phyloP scores from a whole-genome alignment of 2,888 invertebrate genomes.

The Amorpha juglandis region DNA sequence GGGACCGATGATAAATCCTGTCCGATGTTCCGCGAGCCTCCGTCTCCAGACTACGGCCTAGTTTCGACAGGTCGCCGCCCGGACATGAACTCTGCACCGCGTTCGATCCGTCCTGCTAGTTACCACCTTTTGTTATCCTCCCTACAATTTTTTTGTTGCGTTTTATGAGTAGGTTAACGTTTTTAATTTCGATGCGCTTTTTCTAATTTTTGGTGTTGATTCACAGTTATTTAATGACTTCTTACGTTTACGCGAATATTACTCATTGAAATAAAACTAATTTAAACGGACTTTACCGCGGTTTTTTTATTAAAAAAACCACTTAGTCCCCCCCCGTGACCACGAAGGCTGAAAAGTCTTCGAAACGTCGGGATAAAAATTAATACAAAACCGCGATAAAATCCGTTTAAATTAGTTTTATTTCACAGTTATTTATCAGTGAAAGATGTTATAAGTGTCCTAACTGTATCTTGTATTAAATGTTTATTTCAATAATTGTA shows the following conservation, averaged over 20 bases:
- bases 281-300: too few relatives aligned
- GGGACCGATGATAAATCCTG: not conserved
- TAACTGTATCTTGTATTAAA: too few relatives aligned
- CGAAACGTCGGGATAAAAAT: too few relatives aligned
- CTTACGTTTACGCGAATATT: too few relatives aligned
- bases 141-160: not conserved
- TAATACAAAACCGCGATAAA: too few relatives aligned
- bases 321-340: too few relatives aligned
- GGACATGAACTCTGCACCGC: constrained; percentile 75
- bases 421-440: too few relatives aligned
- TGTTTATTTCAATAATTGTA: not conserved
- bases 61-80: constrained; percentile 78
- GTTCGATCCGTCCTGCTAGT: constrained; percentile 54
- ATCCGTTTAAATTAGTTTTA: too few relatives aligned
- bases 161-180: not conserved
- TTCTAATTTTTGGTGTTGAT: not conserved
- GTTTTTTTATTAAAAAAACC: too few relatives aligned
- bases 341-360: too few relatives aligned
- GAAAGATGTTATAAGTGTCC: too few relatives aligned
- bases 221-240: not conserved
- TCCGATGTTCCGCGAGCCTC: constrained; percentile 51
- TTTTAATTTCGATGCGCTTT: not conserved
- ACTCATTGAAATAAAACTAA: too few relatives aligned
- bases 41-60: constrained; percentile 70
- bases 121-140: constrained; percentile 40